Evolutionary conservation across 2,797 vertebrate species (phyloP).

Genomic region (Lepidocolaptes lacrymiger): DNA sequence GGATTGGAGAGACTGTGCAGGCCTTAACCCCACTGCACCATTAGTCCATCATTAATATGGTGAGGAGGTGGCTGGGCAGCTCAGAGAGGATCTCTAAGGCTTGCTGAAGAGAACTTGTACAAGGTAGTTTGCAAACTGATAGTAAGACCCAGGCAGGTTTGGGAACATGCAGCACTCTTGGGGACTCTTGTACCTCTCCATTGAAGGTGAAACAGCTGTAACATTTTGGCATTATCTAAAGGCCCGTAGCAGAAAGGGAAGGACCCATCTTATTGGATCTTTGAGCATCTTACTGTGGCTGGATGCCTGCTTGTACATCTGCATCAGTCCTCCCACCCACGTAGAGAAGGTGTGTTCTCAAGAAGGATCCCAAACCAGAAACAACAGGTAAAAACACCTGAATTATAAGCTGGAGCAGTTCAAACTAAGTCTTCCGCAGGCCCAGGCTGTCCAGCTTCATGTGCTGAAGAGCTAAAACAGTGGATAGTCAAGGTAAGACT

Average conservation of each 20-base stretch:
- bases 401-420: not conserved
- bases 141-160: not conserved
- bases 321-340: fast-evolving
- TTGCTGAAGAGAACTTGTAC: not conserved
- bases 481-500: not conserved
- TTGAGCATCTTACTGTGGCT: not conserved
- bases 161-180: not conserved
- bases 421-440: fast-evolving
- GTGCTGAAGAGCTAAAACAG: not conserved
- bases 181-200: too few species aligned
- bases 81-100: not conserved
- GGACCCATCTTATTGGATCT: not conserved
- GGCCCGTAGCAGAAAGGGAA: not conserved
- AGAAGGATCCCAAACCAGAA: not conserved
- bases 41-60: not conserved
- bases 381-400: not conserved
- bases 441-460: not conserved
- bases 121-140: not conserved
- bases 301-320: not conserved
- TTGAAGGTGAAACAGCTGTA: not conserved
- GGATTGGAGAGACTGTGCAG: not conserved
- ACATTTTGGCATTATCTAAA: not conserved
- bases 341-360: not conserved
- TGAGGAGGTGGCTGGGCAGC: not conserved
- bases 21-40: not conserved